Conservation (phyloP, 2,888 invertebrate genomes). For the Schizaphis graminum region DNA sequence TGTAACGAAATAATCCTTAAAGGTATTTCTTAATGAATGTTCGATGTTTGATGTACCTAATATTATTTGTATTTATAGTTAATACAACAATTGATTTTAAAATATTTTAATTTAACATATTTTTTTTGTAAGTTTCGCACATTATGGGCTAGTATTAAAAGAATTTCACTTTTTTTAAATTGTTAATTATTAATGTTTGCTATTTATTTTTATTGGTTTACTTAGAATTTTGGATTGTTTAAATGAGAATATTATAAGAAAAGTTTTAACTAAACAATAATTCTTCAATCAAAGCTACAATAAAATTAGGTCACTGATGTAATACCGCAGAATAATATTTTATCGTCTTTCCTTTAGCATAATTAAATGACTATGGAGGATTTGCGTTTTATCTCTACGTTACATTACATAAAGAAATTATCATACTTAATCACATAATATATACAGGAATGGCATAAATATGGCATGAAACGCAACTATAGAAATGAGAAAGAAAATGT, state of each 20-base stretch:
- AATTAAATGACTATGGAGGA: conserved; percentile 35
- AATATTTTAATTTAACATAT: not conserved
- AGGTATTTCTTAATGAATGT: not conserved
- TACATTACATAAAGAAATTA: conserved; percentile 31
- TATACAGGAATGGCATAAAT: not conserved
- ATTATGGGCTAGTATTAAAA: not conserved
- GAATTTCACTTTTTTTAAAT: not conserved
- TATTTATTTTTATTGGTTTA: not conserved
- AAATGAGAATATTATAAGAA: not conserved
- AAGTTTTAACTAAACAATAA: not conserved
- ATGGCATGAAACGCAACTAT: not conserved
- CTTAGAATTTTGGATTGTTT: not conserved
- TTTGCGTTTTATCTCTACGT: conserved; percentile 25
- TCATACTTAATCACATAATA: conserved; percentile 54
- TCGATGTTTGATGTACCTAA: not conserved
- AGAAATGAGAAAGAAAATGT: conserved; percentile 7
- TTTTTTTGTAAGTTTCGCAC: not conserved
- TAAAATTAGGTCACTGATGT: not conserved
- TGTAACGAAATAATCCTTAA: not conserved
- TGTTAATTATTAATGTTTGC: not conserved
- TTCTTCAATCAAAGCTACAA: not conserved
- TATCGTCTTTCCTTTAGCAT: not conserved
- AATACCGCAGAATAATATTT: conserved; percentile 14
- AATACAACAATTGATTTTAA: not conserved
- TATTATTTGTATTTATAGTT: not conserved